Evolutionary conservation across 2,113 vertebrate genomes (phyloP).

Genomic region (Sorex fumeus): DNA sequence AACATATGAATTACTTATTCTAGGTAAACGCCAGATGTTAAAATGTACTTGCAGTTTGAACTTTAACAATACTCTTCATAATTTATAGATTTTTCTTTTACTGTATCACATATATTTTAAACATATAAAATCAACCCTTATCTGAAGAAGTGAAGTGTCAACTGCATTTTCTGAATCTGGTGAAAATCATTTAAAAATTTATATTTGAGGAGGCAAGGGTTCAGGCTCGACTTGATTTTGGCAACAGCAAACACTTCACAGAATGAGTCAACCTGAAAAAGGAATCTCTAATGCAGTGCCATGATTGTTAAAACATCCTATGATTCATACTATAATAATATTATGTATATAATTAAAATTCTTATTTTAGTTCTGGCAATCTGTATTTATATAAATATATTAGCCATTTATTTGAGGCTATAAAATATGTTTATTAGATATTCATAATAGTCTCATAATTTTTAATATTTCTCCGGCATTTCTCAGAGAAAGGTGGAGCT

Average conservation of each 20-base stretch:
- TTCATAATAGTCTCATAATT: too few relatives aligned
- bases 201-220: not conserved
- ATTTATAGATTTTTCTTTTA: not conserved
- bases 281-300: not conserved
- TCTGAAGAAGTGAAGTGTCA: slow-evolving; percentile 10
- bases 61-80: not conserved
- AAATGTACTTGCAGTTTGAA: not conserved
- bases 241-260: not conserved
- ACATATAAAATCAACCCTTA: not conserved
- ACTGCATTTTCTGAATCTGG: not conserved
- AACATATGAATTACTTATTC: not conserved
- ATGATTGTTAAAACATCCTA: not conserved
- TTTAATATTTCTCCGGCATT: too few relatives aligned
- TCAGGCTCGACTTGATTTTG: not conserved
- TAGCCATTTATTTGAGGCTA: too few relatives aligned
- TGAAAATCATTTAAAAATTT: not conserved
- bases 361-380: too few relatives aligned
- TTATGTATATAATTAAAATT: too few relatives aligned
- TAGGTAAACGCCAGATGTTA: not conserved
- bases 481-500: too few relatives aligned
- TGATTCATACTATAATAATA: not conserved
- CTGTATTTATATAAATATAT: too few relatives aligned
- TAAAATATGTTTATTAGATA: too few relatives aligned
- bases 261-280: not conserved
- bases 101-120: not conserved